Conservation (phyloP, 2,113 vertebrate genomes). For the Taurulus bubalis region DNA sequence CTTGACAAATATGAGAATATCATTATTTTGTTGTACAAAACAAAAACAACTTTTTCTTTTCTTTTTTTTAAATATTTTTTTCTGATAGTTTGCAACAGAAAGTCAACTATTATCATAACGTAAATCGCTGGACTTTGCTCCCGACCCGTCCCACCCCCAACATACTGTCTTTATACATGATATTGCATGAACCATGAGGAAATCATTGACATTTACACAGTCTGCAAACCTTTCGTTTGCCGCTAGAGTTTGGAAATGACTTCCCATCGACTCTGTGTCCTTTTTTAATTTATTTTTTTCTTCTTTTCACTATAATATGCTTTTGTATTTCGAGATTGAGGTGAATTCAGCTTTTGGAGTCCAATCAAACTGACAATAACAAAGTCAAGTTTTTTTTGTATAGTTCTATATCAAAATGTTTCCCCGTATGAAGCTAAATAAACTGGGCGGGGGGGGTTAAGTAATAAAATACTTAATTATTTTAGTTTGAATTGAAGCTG, state of each 20-base stretch:
- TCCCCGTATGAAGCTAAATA: slow-evolving; percentile 38
- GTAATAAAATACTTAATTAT: slow-evolving; percentile 1
- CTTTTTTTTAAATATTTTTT: slow-evolving; percentile 41
- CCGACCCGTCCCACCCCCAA: slow-evolving; percentile 35
- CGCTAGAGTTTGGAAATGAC: slow-evolving; percentile 49
- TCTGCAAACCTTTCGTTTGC: slow-evolving; percentile 62
- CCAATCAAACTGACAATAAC: slow-evolving; percentile 29
- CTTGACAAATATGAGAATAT: slow-evolving; percentile 76
- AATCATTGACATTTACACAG: slow-evolving; percentile 74
- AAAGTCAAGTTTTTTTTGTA: slow-evolving; percentile 11
- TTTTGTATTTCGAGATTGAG: slow-evolving; percentile 45
- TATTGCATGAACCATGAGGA: slow-evolving; percentile 75
- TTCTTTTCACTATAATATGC: slow-evolving; percentile 26
- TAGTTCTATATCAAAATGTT: slow-evolving; percentile 50
- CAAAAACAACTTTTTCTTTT: slow-evolving; percentile 50
- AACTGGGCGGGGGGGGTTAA: neutral
- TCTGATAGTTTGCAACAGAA: slow-evolving; percentile 70
- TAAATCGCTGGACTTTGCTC: slow-evolving; percentile 64
- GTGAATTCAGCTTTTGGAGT: slow-evolving; percentile 67
- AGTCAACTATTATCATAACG: slow-evolving; percentile 67
- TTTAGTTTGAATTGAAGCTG: slow-evolving; percentile 54
- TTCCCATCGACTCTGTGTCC: slow-evolving; percentile 54
- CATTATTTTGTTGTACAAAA: slow-evolving; percentile 76
- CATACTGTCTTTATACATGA: slow-evolving; percentile 72
- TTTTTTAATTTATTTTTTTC: slow-evolving; percentile 44